Evolutionary conservation across 2,113 vertebrate genomes (phyloP), one percentile per base, ranked within the genome.

Genomic region (Bufo gargarizans): DNA sequence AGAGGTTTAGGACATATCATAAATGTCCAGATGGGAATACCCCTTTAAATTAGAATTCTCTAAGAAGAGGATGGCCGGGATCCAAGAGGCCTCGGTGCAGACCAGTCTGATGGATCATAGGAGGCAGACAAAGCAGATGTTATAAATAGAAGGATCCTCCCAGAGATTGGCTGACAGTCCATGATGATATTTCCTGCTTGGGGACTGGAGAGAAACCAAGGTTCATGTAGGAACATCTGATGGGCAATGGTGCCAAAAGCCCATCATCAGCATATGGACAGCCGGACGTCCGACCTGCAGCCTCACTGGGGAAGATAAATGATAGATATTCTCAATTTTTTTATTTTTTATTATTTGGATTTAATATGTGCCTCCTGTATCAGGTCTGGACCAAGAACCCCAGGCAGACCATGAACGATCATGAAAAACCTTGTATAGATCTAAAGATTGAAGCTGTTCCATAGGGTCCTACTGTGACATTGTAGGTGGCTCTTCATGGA

Each of bases 131-230:
- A 77, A 77, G 49, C 74, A 77, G 74, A 20, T 12, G 49, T 53
- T 77, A 77, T 77, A 77, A 77, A 77, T 77, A 77, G 74, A 53
- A 4, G 49, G 74, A 53, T 53, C 74, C 74, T 0, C 71, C 71
- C 43, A 47, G 71, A 74, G 71, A 74, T 74, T 47, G 71, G 71
- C 47, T 53, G 74, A 77, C n/a, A 17, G 4, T 53, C 47, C 3
- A 4, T 2, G 47, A 49, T 53, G 49, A 53, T 77, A 77, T 77
- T 77, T 77, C 74, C 49, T 77, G 74, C 20, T 5, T 7, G 11
- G 47, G 19, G 47, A 12, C 74, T 77, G 74, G 74, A 53, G 6
- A 20, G 74, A n/a, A 16, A 47, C 71, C 71, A 74, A 74, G 71
- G 74, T 20, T 77, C 49, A 53, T 2, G 33, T 20, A 76, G 72